Conservation (phyloP, 2,888 invertebrate genomes). For the Agrotis clavis region DNA sequence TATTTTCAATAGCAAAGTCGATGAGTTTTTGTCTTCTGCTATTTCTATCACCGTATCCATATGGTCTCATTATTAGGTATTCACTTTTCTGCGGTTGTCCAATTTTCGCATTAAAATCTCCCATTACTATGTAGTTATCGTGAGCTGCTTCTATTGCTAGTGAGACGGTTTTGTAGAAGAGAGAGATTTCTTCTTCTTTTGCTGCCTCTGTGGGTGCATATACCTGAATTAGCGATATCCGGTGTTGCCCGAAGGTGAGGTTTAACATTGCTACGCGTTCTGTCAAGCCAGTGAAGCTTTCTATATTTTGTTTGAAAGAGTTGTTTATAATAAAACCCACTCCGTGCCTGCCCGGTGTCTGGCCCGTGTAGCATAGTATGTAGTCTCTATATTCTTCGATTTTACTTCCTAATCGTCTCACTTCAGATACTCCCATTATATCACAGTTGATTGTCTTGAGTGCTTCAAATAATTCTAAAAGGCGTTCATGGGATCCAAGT, state of each 20-base stretch:
- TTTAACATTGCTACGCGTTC: not conserved
- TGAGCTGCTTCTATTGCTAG: not conserved
- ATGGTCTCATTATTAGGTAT: not conserved
- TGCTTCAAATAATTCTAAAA: constrained; percentile 37
- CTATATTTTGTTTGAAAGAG: constrained; percentile 34
- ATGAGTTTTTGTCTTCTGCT: no score
- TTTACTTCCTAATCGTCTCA: constrained; percentile 28
- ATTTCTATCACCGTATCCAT: no score
- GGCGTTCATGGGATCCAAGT: constrained; percentile 23
- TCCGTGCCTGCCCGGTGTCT: constrained; percentile 38
- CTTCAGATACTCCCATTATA: constrained; percentile 46
- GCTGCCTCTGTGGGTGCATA: not conserved
- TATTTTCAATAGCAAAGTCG: no score
- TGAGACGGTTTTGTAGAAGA: not conserved
- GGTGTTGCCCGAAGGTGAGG: not conserved
- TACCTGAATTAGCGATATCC: not conserved
- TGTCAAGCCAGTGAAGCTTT: constrained; percentile 13
- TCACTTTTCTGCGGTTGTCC: not conserved
- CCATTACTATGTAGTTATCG: not conserved
- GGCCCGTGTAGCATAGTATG: constrained; percentile 36
- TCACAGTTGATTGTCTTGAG: constrained; percentile 42
- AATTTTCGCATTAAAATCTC: not conserved
- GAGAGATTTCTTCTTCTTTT: not conserved
- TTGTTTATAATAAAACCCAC: constrained; percentile 50
- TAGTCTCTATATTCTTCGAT: constrained; percentile 45